Conservation (phyloP, 2,888 invertebrate genomes). For the Drosophila crucigera region DNA sequence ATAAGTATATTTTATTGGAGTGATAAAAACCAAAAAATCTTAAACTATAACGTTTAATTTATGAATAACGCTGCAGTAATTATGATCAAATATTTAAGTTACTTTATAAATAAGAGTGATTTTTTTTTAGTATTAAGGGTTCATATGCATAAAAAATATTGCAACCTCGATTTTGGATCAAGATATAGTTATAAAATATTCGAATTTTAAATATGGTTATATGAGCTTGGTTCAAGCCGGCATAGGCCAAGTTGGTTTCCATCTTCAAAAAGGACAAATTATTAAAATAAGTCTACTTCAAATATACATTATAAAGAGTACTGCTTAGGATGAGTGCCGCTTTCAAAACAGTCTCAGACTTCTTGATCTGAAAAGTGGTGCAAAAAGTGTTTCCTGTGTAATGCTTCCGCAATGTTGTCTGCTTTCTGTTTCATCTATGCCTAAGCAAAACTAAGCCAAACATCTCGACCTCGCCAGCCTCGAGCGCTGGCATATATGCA, state of each 20-base stretch:
- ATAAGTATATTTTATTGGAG: not conserved
- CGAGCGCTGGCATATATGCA: conserved; percentile 24
- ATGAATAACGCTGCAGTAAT: too few relatives aligned
- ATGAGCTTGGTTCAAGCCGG: not conserved
- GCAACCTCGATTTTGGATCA: not conserved
- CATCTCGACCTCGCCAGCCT: conserved; percentile 53
- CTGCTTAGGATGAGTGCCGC: not conserved
- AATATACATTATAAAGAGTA: not conserved
- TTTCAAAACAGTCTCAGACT: not conserved
- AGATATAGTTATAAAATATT: not conserved
- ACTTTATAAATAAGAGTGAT: too few relatives aligned
- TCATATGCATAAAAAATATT: not conserved
- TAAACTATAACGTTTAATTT: too few relatives aligned
- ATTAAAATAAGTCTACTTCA: not conserved
- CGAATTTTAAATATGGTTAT: not conserved
- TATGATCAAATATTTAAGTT: too few relatives aligned
- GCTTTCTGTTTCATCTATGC: conserved; percentile 26
- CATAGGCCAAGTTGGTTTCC: not conserved
- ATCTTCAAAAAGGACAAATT: not conserved
- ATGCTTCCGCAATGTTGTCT: conserved; percentile 22
- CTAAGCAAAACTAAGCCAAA: conserved; percentile 45
- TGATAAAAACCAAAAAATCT: not conserved
- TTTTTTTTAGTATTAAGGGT: too few relatives aligned
- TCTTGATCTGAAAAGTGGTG: not conserved
- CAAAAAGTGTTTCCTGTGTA: conserved; percentile 5